Percentiles rank a stretch among this genome's conserved stretches.
Evolutionary conservation across 2,888 invertebrate species (phyloP).

Genomic region (Hydroisotoma schaefferi): DNA sequence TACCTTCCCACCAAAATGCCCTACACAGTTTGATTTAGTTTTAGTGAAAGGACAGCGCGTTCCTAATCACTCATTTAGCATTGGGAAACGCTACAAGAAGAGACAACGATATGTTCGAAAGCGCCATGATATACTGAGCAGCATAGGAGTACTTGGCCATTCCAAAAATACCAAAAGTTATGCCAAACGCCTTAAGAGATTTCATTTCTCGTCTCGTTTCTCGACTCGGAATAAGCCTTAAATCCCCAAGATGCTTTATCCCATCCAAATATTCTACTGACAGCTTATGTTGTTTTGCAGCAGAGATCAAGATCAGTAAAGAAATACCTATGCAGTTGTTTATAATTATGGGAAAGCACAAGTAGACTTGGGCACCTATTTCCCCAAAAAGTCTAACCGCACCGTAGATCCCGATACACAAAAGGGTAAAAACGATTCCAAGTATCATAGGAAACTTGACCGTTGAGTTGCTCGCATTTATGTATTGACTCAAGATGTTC

Average conservation of each 20-base stretch:
- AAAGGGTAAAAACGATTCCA: not conserved
- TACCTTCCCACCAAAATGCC: too few species aligned
- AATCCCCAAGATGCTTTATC: not conserved
- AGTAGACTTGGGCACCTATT: not conserved
- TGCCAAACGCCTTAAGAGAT: not conserved
- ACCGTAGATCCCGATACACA: not conserved
- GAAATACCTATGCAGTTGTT: not conserved
- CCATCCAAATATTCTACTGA: not conserved
- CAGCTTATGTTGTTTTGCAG: not conserved
- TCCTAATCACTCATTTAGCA: not conserved
- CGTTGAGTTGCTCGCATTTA: not conserved
- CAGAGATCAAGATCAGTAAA: not conserved
- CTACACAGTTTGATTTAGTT: too few species aligned
- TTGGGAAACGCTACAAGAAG: not conserved
- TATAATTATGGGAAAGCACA: not conserved
- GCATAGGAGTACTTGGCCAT: not conserved
- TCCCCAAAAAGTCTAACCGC: not conserved
- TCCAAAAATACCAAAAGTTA: not conserved
- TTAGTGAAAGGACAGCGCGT: too few species aligned
- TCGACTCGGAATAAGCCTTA: not conserved
- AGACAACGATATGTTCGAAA: not conserved
- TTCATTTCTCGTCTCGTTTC: not conserved
- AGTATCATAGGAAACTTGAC: not conserved
- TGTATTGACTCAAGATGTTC: not conserved
- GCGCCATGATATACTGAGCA: not conserved